phyloP scores from a whole-genome alignment of 2,113 vertebrate species.

The Megatriorchis doriae region DNA sequence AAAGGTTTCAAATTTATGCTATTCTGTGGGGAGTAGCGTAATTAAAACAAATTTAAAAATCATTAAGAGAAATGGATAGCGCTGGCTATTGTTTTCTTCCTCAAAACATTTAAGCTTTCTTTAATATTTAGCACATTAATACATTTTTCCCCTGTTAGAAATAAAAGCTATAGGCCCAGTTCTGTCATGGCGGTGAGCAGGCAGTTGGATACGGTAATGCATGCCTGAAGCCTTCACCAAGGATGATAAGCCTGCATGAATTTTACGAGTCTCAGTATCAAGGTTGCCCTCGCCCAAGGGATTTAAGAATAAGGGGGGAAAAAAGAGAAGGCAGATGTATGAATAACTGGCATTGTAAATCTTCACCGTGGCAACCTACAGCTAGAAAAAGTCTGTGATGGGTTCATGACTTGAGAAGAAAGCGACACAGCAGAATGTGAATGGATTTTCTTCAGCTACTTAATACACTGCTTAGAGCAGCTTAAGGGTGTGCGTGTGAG shows the following conservation, averaged over 20 bases:
- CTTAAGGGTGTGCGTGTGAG: conserved; percentile 77
- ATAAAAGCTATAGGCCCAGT: conserved; percentile 74
- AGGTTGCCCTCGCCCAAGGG: conserved; percentile 84
- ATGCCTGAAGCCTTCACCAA: conserved; percentile 84
- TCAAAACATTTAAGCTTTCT: neutral
- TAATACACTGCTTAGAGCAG: conserved; percentile 94
- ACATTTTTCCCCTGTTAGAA: conserved; percentile 37
- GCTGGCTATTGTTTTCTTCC: neutral
- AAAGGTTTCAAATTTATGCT: neutral
- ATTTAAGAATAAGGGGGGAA: conserved; percentile 80
- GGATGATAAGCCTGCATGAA: conserved; percentile 89
- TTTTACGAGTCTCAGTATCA: conserved; percentile 88
- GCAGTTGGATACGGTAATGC: conserved; percentile 78
- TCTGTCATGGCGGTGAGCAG: conserved; percentile 76
- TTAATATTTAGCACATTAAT: conserved; percentile 28
- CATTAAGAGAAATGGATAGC: conserved; percentile 1
- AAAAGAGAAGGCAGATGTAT: conserved; percentile 83
- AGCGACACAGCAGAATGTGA: conserved; percentile 82
- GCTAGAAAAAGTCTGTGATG: conserved; percentile 85
- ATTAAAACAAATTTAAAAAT: conserved; percentile 53
- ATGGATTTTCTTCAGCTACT: conserved; percentile 87
- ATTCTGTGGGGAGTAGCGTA: neutral
- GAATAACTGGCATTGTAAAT: conserved; percentile 91
- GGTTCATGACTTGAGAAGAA: conserved; percentile 86
- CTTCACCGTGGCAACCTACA: conserved; percentile 90